Base-by-base conservation (phyloP, 1,140 invertebrate species). In the Amphibalanus amphitrite region DNA sequence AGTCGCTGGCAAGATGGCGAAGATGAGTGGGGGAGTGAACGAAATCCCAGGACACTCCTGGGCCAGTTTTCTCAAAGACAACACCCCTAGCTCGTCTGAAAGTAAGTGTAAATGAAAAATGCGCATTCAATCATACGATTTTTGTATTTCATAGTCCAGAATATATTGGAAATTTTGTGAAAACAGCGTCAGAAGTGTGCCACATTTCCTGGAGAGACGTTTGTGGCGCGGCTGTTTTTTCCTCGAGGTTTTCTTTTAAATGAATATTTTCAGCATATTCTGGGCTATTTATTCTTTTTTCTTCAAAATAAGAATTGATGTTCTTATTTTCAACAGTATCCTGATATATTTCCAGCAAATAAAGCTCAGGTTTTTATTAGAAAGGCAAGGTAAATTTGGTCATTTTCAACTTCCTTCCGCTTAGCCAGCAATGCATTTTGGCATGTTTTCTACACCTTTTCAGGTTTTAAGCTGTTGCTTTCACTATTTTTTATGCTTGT, bases 1-100 rank as follows among this genome's bases (percentile, higher is more conserved):
- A 59, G 47, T 59, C 47, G 47, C 47, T 59, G 47, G 47, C 47
- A 59, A 59, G 47, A 59, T 59, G 47, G 47, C 47, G 47, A 59
- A 59, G 47, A 59, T 59, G 47, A 59, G 47, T 23, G 47, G 13
- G 47, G 47, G 17, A 20, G 47, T 59, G 20, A 59, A 59, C 47
- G 10, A 59, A 23, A 20, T 20, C 20, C 47, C 47, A 23, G 47
- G 47, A 23, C 47, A 13, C 20, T 59, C 47, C 20, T 59, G 47
- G 47, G 10, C 47, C 1, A 59, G 47, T 59, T 59, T 59, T 20
- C 47, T 59, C 13, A 59, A 59, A 59, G 47, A 59, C 47, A 59
- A 59, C 47, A 59, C 47, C 10, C 47, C 47, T 23, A 23, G 47
- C 20, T 59, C 47, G 13, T 59, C 47, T 59, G 47, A 59, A 59